A percentile compares a stretch with the other conserved stretches of the same genome.
Conservation (phyloP, 2,113 vertebrate species). For the Muntiacus reevesi region DNA sequence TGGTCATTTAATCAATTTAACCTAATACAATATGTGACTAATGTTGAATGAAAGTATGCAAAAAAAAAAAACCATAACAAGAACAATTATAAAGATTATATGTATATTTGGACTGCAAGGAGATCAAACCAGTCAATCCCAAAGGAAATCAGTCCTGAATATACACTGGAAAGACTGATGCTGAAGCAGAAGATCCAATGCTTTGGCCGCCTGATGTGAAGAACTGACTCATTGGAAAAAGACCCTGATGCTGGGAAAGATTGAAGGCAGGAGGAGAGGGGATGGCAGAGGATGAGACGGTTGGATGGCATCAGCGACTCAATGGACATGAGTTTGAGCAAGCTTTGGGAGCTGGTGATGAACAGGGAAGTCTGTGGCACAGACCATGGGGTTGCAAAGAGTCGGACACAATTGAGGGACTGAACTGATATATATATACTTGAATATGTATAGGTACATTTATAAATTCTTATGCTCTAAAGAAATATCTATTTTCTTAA, state of each 20-base stretch:
- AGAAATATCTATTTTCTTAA: constrained; percentile 12
- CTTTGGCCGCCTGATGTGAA: neutral
- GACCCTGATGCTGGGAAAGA: neutral
- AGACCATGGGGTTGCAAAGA: neutral
- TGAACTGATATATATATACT: neutral
- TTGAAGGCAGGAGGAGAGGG: neutral
- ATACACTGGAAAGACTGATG: neutral
- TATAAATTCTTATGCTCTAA: neutral
- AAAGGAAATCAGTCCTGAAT: neutral
- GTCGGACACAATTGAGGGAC: neutral
- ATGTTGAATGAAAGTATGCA: neutral
- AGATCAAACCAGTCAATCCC: neutral
- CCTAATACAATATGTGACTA: neutral
- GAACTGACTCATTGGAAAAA: neutral
- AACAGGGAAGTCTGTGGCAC: neutral
- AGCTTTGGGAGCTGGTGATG: neutral
- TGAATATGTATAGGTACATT: neutral
- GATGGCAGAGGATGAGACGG: neutral
- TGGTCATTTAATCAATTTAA: neutral
- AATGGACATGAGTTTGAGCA: neutral
- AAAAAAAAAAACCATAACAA: neutral
- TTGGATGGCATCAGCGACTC: neutral
- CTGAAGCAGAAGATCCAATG: neutral
- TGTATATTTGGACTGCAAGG: neutral
- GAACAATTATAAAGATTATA: neutral